Percentiles rank a stretch among this genome's conserved stretches.
phyloP scores from a whole-genome alignment of 1,140 invertebrate genomes.

The Drosophila nikananu region DNA sequence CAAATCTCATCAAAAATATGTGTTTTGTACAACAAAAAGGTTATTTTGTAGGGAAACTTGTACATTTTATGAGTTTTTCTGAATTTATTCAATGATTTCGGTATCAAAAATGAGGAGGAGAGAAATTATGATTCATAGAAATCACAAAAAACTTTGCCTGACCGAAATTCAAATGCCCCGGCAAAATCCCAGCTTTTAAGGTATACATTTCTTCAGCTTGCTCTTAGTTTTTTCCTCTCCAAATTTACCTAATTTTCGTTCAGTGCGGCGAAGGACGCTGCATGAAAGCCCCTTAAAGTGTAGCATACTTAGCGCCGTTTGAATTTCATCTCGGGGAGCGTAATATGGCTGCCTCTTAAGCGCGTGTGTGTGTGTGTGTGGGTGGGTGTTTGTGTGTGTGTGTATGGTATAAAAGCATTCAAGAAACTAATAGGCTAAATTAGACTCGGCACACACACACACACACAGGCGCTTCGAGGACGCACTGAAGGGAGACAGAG shows the following conservation, averaged over 20 bases:
- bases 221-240: neutral
- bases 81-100: too few species aligned
- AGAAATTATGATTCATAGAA: too few species aligned
- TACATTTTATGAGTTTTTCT: too few species aligned
- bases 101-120: too few species aligned
- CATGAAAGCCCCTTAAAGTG: conserved; percentile 16
- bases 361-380: neutral
- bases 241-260: neutral
- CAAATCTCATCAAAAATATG: too few species aligned
- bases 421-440: conserved; percentile 78
- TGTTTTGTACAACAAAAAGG: too few species aligned
- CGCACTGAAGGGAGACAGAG: conserved; percentile 10
- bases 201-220: neutral
- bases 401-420: conserved; percentile 61
- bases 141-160: too few species aligned
- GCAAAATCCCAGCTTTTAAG: neutral
- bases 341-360: conserved; percentile 12
- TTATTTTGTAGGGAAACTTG: too few species aligned
- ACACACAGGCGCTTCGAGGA: conserved; percentile 4
- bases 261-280: conserved; percentile 2
- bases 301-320: conserved; percentile 29
- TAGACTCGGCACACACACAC: conserved; percentile 48
- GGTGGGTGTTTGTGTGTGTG: conserved; percentile 10
- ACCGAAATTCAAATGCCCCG: too few species aligned
- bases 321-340: conserved; percentile 25